These are phyloP conservation scores for Aegotheles bennettii DNA, from an alignment of 2,113 vertebrate genomes.

Conservation along the genomic window DNA sequence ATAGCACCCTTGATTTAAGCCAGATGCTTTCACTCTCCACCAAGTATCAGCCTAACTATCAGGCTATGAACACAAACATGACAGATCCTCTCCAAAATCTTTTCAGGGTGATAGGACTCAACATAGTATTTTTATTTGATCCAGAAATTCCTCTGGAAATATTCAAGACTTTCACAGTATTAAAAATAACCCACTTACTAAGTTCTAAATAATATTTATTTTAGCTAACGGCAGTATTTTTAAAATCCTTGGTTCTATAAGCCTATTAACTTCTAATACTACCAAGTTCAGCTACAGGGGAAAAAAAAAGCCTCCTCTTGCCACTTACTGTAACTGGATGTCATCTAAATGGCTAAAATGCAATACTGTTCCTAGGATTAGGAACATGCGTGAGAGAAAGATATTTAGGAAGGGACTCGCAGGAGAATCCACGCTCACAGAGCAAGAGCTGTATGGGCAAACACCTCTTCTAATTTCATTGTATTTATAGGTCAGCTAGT, in stretches of 20 bases:
- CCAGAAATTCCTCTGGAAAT: constrained; percentile 53
- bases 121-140: constrained; percentile 53
- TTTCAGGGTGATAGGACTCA: background rate
- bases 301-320: background rate
- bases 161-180: constrained; percentile 38
- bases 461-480: constrained; percentile 59
- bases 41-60: constrained; percentile 34
- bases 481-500: constrained; percentile 75
- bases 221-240: constrained; percentile 67
- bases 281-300: background rate
- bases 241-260: constrained; percentile 61
- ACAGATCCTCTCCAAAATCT: constrained; percentile 31
- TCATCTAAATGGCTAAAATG: constrained; percentile 12
- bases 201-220: constrained; percentile 55
- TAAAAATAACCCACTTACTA: constrained; percentile 42
- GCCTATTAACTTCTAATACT: constrained; percentile 69
- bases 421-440: background rate
- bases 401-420: background rate
- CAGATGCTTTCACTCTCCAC: constrained; percentile 30
- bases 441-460: constrained; percentile 24
- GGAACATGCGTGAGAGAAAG: background rate
- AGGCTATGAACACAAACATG: constrained; percentile 7
- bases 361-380: background rate
- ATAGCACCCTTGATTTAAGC: constrained; percentile 28
- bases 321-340: constrained; percentile 28